Evolutionary conservation across 2,113 vertebrate genomes (phyloP), one percentile per base, ranked within the genome.

Genomic region (Ornithorhynchus anatinus): DNA sequence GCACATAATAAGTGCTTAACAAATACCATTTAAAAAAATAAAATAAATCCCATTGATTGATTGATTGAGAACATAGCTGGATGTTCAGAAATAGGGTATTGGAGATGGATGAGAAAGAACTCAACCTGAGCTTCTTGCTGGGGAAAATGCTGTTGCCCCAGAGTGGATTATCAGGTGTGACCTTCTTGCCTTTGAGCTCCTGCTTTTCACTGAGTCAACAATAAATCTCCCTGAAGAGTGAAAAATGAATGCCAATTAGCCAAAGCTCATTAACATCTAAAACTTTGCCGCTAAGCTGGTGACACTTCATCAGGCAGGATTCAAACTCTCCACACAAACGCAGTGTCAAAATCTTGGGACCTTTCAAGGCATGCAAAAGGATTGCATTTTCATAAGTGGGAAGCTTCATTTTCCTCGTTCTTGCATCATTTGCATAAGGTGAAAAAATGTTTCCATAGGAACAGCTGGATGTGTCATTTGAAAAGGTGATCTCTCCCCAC

Each of bases 391-490:
- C 54, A 40, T 51, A 3, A 12, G 37, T 11, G 59, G 60, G 48
- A 75, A 65, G 71, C 68, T 58, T 72, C 89, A 78, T 82, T 73
- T 69, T 32, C 33, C 5, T 75, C 81, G 81, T 72, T 80, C 85
- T 17, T 39, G 36, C 72, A 77, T 86, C 77, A 91, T 92, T 91
- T 90, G 78, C 84, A 90, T 89, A 80, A 89, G 67, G 77, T 88
- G 72, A 79, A 80, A 80, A 80, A 86, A 67, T 78, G 89, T 92
- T 93, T 89, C 91, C 90, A 92, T 92, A 81, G 91, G 87, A 93
- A 93, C 91, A 92, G 61, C 36, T 42, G 15, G 61, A 84, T 78
- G 77, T 91, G 75, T 87, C 89, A 92, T 92, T 92, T 90, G 87
- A 88, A 91, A 87, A 88, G 89, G 90, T 72, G 44, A 84, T 84